Evolutionary conservation across 2,797 vertebrate species (phyloP), one percentile per base, ranked within the genome.

Genomic region (Pangasius macronema): DNA sequence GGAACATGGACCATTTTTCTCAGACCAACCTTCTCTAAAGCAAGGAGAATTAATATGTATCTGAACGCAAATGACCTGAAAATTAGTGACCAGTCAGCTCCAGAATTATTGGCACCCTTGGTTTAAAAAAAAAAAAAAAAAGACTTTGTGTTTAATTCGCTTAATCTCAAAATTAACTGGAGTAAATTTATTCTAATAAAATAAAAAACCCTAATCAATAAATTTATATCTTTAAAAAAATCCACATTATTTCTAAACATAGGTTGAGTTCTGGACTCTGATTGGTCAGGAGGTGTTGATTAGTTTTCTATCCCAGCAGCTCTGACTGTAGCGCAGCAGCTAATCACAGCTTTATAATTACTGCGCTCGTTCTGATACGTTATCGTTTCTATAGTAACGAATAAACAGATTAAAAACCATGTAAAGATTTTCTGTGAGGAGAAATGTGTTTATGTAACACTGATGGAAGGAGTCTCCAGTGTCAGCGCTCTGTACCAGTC

Each of bases 1-100:
- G 80, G 86, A 87, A 85, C 63, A 82, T n/a, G 79, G 77, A 79
- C 67, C 80, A 11, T 33, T 79, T 57, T 61, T 3, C 55, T 61
- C 73, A 76, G 67, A 73, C 84, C 83, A 85, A 55, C 36, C 33
- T 61, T 61, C 33, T 61, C 36, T 33, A 36, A 39, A 57, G 30
- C 8, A 22, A 57, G 9, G 13, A 57, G 20, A 80, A 57, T 80
- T 11, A 59, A 80, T 46, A 57, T 57, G 5, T 39, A 39, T 59
- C 36, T 39, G 55, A 59, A 81, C 9, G 33, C 22, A 81, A 81
- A 79, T 33, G 51, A 79, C n/a, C 16, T 33, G n/a, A 36, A 51
- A 20, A 80, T 57, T 24, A 59, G 20, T 57, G 11, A 39, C 11
- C 3, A 8, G 36, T 81, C 79, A 22, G 30, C 51, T 79, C 30